A percentile compares a stretch with the other conserved stretches of the same genome.
phyloP scores from a whole-genome alignment of 2,113 vertebrate species.

The Prochilodus magdalenae region DNA sequence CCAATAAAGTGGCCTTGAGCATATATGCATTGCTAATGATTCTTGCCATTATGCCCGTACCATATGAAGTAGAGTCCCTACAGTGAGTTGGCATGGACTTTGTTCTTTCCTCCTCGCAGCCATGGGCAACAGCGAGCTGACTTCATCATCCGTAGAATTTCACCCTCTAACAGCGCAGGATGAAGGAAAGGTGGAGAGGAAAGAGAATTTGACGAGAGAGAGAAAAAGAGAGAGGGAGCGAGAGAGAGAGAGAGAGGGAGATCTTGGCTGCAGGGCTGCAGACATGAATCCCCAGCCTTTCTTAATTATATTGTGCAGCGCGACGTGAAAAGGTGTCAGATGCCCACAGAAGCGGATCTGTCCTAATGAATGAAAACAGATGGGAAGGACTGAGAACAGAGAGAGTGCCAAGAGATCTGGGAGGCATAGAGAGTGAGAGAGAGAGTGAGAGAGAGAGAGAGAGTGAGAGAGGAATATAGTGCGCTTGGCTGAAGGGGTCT shows the following conservation, averaged over 20 bases:
- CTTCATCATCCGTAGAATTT: not conserved
- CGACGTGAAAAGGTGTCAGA: constrained; percentile 77
- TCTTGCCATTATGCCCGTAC: too few relatives aligned
- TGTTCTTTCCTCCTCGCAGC: too few relatives aligned
- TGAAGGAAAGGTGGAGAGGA: not conserved
- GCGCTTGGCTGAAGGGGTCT: constrained; percentile 34
- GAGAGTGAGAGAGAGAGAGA: constrained; percentile 4
- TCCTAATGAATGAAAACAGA: constrained; percentile 83
- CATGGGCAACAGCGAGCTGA: not conserved
- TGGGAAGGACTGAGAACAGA: constrained; percentile 67
- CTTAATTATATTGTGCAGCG: constrained; percentile 78
- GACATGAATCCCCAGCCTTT: constrained; percentile 62
- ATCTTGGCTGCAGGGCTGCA: constrained; percentile 38
- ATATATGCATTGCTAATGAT: not conserved
- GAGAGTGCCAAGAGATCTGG: constrained; percentile 67
- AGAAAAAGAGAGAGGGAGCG: not conserved
- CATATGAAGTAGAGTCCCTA: not conserved
- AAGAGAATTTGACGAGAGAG: not conserved
- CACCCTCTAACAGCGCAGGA: not conserved
- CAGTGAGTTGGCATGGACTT: not conserved
- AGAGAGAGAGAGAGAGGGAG: not conserved
- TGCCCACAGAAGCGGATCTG: constrained; percentile 72
- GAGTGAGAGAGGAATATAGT: constrained; percentile 14
- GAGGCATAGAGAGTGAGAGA: constrained; percentile 47
- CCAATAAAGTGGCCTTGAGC: not conserved